Conservation (phyloP, 2,888 invertebrate species). For the Gordius sp. region DNA sequence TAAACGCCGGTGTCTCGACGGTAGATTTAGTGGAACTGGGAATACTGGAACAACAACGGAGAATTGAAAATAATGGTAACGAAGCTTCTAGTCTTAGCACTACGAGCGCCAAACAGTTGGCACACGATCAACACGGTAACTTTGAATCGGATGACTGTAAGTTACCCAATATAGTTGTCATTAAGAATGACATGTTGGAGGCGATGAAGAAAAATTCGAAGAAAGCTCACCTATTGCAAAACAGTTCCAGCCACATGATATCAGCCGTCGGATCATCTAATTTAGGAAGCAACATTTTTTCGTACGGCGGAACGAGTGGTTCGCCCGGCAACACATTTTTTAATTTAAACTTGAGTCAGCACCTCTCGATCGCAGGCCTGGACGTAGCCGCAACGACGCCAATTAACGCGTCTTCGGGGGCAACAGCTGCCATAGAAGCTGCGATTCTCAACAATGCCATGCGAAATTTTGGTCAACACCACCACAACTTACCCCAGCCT, state of each 20-base stretch:
- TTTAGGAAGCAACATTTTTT: neutral
- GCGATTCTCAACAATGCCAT: no score
- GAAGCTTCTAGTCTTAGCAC: no score
- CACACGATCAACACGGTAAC: no score
- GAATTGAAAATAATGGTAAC: no score
- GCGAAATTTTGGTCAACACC: neutral
- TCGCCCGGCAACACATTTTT: neutral
- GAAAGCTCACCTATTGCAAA: neutral
- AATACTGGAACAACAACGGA: no score
- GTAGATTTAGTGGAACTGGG: no score
- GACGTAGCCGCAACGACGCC: neutral
- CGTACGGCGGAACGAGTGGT: neutral
- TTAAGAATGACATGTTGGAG: conserved; percentile 1
- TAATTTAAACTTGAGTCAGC: neutral
- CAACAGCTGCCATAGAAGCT: no score
- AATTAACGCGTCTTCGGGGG: neutral
- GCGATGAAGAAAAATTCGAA: neutral
- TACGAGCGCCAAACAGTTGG: no score
- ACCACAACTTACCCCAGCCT: neutral
- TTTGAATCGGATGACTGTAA: no score
- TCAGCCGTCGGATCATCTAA: neutral
- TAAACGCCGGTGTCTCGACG: no score
- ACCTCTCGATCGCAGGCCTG: neutral
- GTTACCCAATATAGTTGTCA: conserved; percentile 13
- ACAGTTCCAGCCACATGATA: neutral